Base-by-base conservation (phyloP, 1,140 invertebrate species). In the Drosophila eugracilis region DNA sequence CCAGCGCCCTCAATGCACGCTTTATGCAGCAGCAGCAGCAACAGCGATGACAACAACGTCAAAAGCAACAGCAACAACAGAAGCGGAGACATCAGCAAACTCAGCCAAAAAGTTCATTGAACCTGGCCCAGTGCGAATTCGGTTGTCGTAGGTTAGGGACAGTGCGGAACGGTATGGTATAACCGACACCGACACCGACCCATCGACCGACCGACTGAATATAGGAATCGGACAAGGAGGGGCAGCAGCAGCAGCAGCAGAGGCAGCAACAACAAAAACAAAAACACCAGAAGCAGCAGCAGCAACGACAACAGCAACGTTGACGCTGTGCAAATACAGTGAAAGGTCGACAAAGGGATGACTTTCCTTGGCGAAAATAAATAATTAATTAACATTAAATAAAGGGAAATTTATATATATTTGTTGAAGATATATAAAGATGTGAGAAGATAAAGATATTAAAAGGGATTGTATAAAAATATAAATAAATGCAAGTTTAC, bases 71-170 rank as follows among this genome's bases (percentile, higher is more conserved):
- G 37, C 45, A 69, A 36, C 60, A 73, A 42, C 52, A 50, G 54
- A 58, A 63, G 57, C 79, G 45, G 45, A 41, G 53, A 55, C 44
- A 75, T 36, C 37, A 39, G 71, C 69, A 59, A 78, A 78, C 72
- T 74, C 76, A 86, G 83, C 81, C 77, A 81, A 86, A 86, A 86
- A 86, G 81, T 86, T 86, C 81, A 86, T 67, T 86, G 83, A 86
- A 86, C 83, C 83, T 86, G 83, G 78, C 83, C 83, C 83, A 86
- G 83, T 88, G 83, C 83, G 83, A 86, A 86, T 86, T 86, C 83
- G 83, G 83, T 86, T 86, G 83, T 83, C 83, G 83, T 86, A 86
- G 83, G 83, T 86, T 86, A 86, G 83, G 42, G 42, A 26, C 41
- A 21, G 41, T 14, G 5, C 36, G 39, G 17, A 10, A 21, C 2